Base-by-base conservation (phyloP, 2,797 vertebrate genomes). In the Premnoplex brunnescens region DNA sequence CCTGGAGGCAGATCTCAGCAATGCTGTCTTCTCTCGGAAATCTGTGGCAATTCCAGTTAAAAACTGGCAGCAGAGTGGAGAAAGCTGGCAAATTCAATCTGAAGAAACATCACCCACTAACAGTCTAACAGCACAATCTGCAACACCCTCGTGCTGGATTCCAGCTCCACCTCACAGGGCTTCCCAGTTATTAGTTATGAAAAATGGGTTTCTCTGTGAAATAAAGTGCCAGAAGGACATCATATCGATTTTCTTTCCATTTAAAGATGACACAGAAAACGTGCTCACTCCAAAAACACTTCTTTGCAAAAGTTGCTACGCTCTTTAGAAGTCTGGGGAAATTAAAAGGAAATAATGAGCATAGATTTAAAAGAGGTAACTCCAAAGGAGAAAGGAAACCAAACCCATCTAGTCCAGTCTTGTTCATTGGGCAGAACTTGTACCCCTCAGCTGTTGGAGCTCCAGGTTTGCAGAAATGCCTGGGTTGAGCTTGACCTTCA, bases 231-330 rank as follows among this genome's bases (percentile, higher is more conserved):
- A 59, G 32, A 68, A 79, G 32, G 18, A 26, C 21, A 32, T 13
- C 13, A 2, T 23, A 22, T 18, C 11, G 8, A 30, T 34, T 58
- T 46, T 14, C 9, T 5, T 66, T 44, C 43, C 12, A 13, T 28
- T 73, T 49, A n/a, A 51, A 66, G 5, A 10, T 5, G 23, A 7
- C 51, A 59, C 56, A 43, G 15, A 22, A 72, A 84, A 41, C 1
- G 16, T 4, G 4, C 9, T 26, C 41, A 7, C 9, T 66, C 9
- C 21, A 55, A 81, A 14, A 30, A 19, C 9, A 10, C 32, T 24
- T 20, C 10, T 20, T 12, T 37, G 51, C 49, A 44, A 24, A 44
- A 63, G 23, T 4, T 64, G 22, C 24, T 30, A 5, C 0, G 0
- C 22, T 21, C 2, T 39, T 63, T 12, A 39, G 19, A 80, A 44